Evolutionary conservation across 30 jellyfish, hydroid and myxozoan species (phyloP).

Genomic region (Catostylus mosaicus): DNA sequence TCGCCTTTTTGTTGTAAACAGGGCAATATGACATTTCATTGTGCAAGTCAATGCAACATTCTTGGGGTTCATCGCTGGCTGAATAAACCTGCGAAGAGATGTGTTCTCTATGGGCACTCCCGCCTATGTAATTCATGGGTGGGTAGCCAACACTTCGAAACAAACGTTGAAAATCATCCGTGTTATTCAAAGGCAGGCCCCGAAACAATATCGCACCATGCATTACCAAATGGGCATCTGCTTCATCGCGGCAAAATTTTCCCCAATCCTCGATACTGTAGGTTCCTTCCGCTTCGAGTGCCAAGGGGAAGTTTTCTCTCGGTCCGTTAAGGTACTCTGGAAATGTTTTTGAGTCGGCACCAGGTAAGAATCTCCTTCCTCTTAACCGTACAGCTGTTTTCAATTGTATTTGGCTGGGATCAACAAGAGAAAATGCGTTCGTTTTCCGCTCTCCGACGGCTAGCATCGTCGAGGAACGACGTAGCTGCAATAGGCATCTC

Average conservation of each 20-base stretch:
- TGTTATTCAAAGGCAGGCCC: conserved; percentile 63
- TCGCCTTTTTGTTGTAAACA: conserved; percentile 75
- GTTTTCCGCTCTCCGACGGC: conserved; percentile 16
- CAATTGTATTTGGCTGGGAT: conserved; percentile 18
- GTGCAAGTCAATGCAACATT: conserved; percentile 84
- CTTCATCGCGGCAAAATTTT: conserved; percentile 45
- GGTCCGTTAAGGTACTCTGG: conserved; percentile 66
- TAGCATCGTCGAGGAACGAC: conserved; percentile 26
- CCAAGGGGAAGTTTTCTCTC: conserved; percentile 49
- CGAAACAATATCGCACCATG: conserved; percentile 77
- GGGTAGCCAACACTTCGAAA: conserved; percentile 44
- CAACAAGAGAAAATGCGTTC: conserved; percentile 43
- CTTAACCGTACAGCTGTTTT: conserved; percentile 12
- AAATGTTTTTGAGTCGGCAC: conserved; percentile 53
- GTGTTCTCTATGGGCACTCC: conserved; percentile 76
- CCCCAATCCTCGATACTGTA: conserved; percentile 48
- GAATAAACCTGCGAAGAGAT: conserved; percentile 64
- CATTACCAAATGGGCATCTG: conserved; percentile 39
- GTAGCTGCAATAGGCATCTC: not conserved
- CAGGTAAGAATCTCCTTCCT: conserved; percentile 71
- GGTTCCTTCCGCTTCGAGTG: conserved; percentile 41
- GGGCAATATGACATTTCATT: conserved; percentile 87
- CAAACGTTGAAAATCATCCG: conserved; percentile 66
- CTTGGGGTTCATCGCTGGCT: conserved; percentile 95
- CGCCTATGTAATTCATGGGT: conserved; percentile 76